Percentiles rank a stretch among this genome's conserved stretches.
These are phyloP conservation scores for Machimus rusticus DNA, from an alignment of 2,888 invertebrate genomes.

Conservation along the genomic window DNA sequence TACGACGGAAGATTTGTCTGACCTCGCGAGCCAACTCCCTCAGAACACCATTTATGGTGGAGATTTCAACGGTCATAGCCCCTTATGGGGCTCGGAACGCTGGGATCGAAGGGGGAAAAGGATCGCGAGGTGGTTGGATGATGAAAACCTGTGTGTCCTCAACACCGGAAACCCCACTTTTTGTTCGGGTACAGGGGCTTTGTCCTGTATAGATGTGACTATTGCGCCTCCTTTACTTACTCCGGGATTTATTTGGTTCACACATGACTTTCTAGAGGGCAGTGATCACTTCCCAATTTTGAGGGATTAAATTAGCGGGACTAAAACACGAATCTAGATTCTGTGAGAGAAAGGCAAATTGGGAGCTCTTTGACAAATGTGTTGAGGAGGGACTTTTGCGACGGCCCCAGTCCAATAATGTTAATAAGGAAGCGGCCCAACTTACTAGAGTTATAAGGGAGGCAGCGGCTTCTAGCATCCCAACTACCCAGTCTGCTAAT, in stretches of 20 bases:
- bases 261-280: not conserved
- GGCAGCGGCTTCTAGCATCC: not conserved
- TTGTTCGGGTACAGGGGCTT: not conserved
- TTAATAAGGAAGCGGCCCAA: not conserved
- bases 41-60: not conserved
- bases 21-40: not conserved
- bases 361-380: not conserved
- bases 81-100: not conserved
- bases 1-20: not conserved
- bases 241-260: not conserved
- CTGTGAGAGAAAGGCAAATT: not conserved
- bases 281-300: not conserved
- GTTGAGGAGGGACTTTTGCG: not conserved
- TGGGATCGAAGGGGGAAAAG: not conserved
- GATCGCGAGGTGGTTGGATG: not conserved
- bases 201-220: not conserved
- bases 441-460: not conserved
- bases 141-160: not conserved
- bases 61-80: not conserved
- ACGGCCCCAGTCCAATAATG: not conserved
- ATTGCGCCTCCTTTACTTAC: not conserved
- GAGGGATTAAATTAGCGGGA: not conserved
- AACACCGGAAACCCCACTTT: not conserved
- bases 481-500: not conserved
- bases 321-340: not conserved